phyloP scores from a whole-genome alignment of 2,888 invertebrate genomes.

The Trilocha varians region DNA sequence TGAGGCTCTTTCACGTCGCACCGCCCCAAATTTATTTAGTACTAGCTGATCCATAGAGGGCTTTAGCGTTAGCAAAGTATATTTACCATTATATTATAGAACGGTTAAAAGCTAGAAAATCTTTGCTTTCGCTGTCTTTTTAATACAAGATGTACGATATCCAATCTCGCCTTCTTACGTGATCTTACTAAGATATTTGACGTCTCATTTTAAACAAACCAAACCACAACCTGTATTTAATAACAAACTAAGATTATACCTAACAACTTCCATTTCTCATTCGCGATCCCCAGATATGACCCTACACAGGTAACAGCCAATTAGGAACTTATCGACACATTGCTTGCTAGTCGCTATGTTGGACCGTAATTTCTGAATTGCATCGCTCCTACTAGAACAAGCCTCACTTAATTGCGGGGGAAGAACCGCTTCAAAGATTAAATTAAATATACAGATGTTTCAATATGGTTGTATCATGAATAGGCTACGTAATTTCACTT shows the following conservation, averaged over 20 bases:
- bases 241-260: background rate
- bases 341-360: constrained; percentile 5
- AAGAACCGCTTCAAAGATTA: constrained; percentile 6
- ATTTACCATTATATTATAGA: too few species aligned
- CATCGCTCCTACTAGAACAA: constrained; percentile 5
- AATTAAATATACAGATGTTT: constrained; percentile 7
- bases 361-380: constrained; percentile 13
- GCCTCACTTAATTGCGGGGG: constrained; percentile 10
- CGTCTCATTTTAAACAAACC: too few species aligned
- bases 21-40: too few species aligned
- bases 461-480: background rate
- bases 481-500: background rate
- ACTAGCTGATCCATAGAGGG: too few species aligned
- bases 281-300: background rate
- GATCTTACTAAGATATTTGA: too few species aligned
- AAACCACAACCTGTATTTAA: too few species aligned
- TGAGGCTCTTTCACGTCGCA: too few species aligned
- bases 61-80: too few species aligned
- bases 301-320: constrained; percentile 4
- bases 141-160: too few species aligned
- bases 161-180: too few species aligned
- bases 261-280: background rate
- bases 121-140: too few species aligned
- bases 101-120: too few species aligned
- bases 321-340: constrained; percentile 12